Percentiles rank a stretch among this genome's conserved stretches.
Conservation (phyloP, 2,113 vertebrate species). For the Alethe diademata region DNA sequence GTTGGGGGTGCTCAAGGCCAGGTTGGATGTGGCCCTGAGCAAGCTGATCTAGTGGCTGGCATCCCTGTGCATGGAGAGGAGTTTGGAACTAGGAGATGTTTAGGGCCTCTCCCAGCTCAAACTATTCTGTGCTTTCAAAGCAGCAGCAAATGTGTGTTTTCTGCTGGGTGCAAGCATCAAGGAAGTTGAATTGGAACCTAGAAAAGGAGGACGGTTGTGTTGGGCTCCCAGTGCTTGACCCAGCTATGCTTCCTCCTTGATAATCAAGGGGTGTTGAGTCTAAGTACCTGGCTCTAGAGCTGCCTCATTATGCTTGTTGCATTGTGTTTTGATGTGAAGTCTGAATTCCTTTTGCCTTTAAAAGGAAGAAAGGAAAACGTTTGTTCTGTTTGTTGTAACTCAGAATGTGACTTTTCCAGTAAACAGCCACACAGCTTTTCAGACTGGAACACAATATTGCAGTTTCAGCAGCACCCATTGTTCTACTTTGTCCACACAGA, state of each 20-base stretch:
- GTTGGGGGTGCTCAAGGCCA: background rate
- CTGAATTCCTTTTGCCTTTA: background rate
- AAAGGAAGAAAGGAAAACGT: background rate
- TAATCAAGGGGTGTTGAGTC: background rate
- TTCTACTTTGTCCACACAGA: background rate
- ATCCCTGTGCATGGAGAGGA: rapidly evolving
- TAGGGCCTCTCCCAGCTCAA: background rate
- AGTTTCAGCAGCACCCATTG: background rate
- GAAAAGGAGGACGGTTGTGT: rapidly evolving
- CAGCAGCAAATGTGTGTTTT: background rate
- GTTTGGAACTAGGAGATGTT: background rate
- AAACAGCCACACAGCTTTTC: background rate
- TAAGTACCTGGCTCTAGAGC: background rate
- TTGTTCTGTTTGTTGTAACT: background rate
- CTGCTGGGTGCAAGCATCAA: background rate
- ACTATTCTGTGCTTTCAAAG: background rate
- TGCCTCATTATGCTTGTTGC: background rate
- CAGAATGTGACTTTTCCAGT: background rate
- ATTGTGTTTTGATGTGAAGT: background rate
- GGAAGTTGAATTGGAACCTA: background rate
- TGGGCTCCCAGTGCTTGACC: background rate
- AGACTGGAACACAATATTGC: background rate
- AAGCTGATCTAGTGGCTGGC: background rate
- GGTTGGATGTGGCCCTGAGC: background rate
- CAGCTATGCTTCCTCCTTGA: background rate